Conservation (phyloP, 2,797 vertebrate species). For the Decapterus maruadsi region DNA sequence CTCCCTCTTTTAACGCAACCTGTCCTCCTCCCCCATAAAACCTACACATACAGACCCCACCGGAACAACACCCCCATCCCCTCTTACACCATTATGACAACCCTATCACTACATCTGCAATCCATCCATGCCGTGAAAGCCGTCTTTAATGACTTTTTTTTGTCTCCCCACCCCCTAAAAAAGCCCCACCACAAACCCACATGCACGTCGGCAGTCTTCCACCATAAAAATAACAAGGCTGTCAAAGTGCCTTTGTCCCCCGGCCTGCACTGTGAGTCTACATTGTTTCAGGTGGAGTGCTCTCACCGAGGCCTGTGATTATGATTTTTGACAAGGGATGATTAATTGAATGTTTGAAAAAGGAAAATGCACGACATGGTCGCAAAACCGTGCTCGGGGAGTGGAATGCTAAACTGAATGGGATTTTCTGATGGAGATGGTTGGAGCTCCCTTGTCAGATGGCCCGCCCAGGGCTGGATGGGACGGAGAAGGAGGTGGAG, state of each 20-base stretch:
- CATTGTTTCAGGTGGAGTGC: slow-evolving; percentile 71
- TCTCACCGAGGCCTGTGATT: slow-evolving; percentile 53
- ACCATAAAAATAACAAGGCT: slow-evolving; percentile 63
- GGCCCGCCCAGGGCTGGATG: slow-evolving; percentile 49
- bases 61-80: slow-evolving; percentile 46
- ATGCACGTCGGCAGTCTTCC: slow-evolving; percentile 47
- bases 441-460: slow-evolving; percentile 55
- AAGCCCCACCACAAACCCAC: slow-evolving; percentile 42
- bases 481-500: slow-evolving; percentile 46
- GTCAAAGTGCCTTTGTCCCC: slow-evolving; percentile 54
- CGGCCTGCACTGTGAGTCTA: slow-evolving; percentile 33
- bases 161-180: slow-evolving; percentile 27
- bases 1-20: slow-evolving; percentile 64
- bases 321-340: slow-evolving; percentile 63
- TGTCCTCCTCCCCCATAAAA: slow-evolving; percentile 72
- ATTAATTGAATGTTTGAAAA: slow-evolving; percentile 64
- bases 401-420: slow-evolving; percentile 47
- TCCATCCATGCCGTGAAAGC: slow-evolving; percentile 63
- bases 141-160: slow-evolving; percentile 58
- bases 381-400: slow-evolving; percentile 12
- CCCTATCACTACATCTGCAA: slow-evolving; percentile 70
- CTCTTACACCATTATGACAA: slow-evolving; percentile 62
- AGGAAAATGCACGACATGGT: slow-evolving; percentile 31
- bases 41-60: slow-evolving; percentile 51
- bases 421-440: slow-evolving; percentile 48